These are phyloP conservation scores for Drosophila ironensis DNA, from an alignment of 1,140 invertebrate genomes.

Conservation along the genomic window DNA sequence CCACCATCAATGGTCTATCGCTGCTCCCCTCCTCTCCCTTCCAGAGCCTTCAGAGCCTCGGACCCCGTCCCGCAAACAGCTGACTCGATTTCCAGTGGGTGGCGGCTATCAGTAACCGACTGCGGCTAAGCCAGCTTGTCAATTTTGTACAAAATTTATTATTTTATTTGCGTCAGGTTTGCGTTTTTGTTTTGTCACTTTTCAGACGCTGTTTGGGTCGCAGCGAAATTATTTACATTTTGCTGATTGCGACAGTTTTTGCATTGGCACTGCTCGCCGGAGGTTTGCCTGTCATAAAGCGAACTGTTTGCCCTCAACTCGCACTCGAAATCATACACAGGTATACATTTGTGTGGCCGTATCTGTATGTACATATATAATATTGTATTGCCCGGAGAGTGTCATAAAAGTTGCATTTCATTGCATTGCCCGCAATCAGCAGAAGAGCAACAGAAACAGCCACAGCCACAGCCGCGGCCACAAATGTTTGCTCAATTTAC, in stretches of 20 bases:
- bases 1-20: slow-evolving; percentile 40
- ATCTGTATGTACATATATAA: slow-evolving; percentile 4
- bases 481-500: slow-evolving; percentile 74
- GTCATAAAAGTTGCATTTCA: slow-evolving; percentile 75
- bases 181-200: slow-evolving; percentile 16
- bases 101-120: slow-evolving; percentile 55
- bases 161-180: slow-evolving; percentile 78
- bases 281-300: slow-evolving; percentile 60
- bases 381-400: slow-evolving; percentile 50
- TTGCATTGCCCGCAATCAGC: slow-evolving; percentile 68
- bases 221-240: slow-evolving; percentile 74
- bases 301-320: slow-evolving; percentile 64
- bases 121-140: slow-evolving; percentile 72
- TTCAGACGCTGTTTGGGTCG: slow-evolving; percentile 26
- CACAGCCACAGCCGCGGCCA: neutral
- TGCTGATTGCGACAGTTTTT: slow-evolving; percentile 64
- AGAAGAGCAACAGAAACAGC: slow-evolving; percentile 21
- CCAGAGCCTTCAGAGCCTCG: neutral
- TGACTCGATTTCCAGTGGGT: slow-evolving; percentile 31
- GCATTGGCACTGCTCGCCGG: slow-evolving; percentile 39
- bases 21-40: neutral
- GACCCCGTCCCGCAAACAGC: slow-evolving; percentile 1
- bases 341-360: slow-evolving; percentile 3
- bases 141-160: slow-evolving; percentile 80
- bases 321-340: slow-evolving; percentile 8